Evolutionary conservation across 2,797 vertebrate genomes (phyloP), one percentile per base, ranked within the genome.

Genomic region (Trichosurus vulpecula): DNA sequence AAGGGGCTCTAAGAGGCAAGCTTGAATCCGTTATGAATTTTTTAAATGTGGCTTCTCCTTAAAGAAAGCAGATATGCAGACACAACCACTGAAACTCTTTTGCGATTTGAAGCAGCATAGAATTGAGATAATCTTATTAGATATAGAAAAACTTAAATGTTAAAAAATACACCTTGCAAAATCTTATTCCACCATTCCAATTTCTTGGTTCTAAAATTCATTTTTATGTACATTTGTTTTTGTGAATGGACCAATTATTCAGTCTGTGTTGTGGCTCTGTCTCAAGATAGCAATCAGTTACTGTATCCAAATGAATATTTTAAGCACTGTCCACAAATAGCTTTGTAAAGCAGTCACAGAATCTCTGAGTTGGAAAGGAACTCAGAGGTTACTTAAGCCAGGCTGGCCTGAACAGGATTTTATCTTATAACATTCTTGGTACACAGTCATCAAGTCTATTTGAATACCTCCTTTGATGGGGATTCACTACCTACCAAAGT

Each of bases 111-210:
- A 98, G 97, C 93, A 95, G 89, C 94, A 97, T 97, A 13, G 94
- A 97, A 95, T 97, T 96, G 97, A 97, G 95, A 96, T 95, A 97
- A 96, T 97, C 95, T 96, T 97, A 97, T 97, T 97, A 96, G 95
- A 97, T 97, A 97, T 90, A 98, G 95, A 97, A 96, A 97, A 98
- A 96, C 95, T 6, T 52, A 94, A 97, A 95, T 81, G 35, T 97
- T 97, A 66, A 96, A 96, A 98, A 96, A 95, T 97, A 96, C 92
- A 25, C 87, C 92, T 94, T 74, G 96, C 91, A 96, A 94, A 94
- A 94, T 81, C 41, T 97, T 96, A 87, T 97, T 96, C 92, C 94
- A 96, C 97, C 97, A 98, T 97, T 98, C 52, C 97, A 96, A 92
- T 97, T 97, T 96, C 96, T 97, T 97, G 92, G 94, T 95, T 97